Base-by-base conservation (phyloP, 1,140 invertebrate species). In the Apis dorsata region DNA sequence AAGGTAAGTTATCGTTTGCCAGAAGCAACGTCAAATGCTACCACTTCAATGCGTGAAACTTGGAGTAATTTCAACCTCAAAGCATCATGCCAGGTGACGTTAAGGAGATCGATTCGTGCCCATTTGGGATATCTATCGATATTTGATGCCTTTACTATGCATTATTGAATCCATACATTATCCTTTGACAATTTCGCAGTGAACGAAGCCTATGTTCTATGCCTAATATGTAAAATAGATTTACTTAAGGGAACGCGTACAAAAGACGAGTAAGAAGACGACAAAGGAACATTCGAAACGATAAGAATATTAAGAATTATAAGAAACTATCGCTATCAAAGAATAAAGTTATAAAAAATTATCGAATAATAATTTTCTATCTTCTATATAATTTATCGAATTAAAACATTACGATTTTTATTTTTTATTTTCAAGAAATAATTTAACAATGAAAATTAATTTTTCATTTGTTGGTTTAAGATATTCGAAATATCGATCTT, bases 21-120 rank as follows among this genome's bases (percentile, higher is more conserved):
- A 34, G 17, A 8, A 49, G 53, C 51, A 68, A 65, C 79, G 71
- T n/a, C n/a, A 76, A 75, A 76, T 24, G 72, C 62, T 57, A 66
- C 34, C 63, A 76, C 63, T 81, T 76, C 34, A 28, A 17, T 49
- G 73, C 73, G 59, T 55, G 79, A 74, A 76, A 81, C 73, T 24
- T 68, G 13, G 55, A 55, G 19, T 76, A 81, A 81, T 81, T 81
- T 76, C 73, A 68, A 76, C 73, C 44, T 81, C 79, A 81, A 81
- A 81, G 72, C 62, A 66, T 17, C 34, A 0, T 17, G 7, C 28
- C 24, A 17, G 55, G 55, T 68, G 72, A 81, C 53, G 71, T 76
- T 59, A 15, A 51, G 24, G 15, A 55, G 63, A 81, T 81, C 73
- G 53, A 81, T 81, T 76, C 53, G 63, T 44, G 28, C 69, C 44